Evolutionary conservation across 2,888 invertebrate genomes (phyloP).

Genomic region (Odontocolon sp.): DNA sequence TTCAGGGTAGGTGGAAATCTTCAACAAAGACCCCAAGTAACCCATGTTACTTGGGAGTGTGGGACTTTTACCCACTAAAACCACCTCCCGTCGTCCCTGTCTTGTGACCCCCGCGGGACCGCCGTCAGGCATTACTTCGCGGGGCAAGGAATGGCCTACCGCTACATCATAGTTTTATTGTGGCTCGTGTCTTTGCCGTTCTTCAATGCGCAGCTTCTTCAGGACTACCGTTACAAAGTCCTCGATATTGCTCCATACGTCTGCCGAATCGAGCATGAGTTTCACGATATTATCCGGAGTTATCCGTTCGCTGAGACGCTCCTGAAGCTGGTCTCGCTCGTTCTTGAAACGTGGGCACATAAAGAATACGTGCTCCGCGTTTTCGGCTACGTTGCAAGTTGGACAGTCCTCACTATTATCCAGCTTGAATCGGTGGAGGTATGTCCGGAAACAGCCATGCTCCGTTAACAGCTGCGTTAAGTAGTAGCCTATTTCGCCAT

Average conservation of each 20-base stretch:
- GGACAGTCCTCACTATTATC: slow-evolving; percentile 47
- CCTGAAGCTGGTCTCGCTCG: slow-evolving; percentile 17
- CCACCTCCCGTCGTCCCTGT: slow-evolving; percentile 6
- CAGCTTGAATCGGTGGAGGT: slow-evolving; percentile 15
- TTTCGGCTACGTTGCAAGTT: slow-evolving; percentile 10
- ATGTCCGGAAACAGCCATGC: slow-evolving; percentile 18
- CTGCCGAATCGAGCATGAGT: neutral
- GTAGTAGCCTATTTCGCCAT: slow-evolving; percentile 4
- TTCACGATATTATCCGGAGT: neutral
- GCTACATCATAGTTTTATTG: slow-evolving; percentile 9
- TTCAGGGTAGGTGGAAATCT: no score
- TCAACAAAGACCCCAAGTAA: neutral
- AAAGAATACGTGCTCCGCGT: slow-evolving; percentile 57
- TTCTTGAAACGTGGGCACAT: slow-evolving; percentile 44
- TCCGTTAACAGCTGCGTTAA: neutral
- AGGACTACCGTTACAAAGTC: neutral
- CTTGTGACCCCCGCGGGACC: slow-evolving; percentile 21
- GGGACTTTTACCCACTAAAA: slow-evolving; percentile 23
- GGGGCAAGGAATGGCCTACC: slow-evolving; percentile 17
- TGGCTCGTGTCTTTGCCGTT: slow-evolving; percentile 15
- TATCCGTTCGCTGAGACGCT: neutral
- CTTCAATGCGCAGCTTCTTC: neutral
- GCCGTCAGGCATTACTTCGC: slow-evolving; percentile 35
- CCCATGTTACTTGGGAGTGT: neutral
- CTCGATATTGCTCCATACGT: neutral